phyloP scores from a whole-genome alignment of 2,113 vertebrate species.

The Phoenicopterus ruber region DNA sequence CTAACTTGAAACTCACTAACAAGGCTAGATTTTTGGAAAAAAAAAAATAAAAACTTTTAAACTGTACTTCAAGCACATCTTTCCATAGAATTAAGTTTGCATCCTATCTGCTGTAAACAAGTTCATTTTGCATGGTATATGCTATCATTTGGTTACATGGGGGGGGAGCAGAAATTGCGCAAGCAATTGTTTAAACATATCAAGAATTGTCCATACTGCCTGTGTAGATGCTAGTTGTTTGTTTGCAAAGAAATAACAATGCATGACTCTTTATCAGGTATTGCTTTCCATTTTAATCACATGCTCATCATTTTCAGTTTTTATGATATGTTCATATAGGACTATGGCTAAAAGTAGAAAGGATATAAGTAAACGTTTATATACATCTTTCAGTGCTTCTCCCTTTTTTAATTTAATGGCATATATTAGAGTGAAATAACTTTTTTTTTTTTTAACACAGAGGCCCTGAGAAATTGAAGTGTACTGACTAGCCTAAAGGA shows the following conservation, averaged over 20 bases:
- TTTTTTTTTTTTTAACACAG: neutral
- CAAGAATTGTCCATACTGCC: neutral
- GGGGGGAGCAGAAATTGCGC: neutral
- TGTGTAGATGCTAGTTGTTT: neutral
- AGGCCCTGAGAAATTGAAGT: constrained; percentile 6
- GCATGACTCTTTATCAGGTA: neutral
- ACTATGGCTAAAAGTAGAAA: neutral
- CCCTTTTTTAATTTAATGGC: neutral
- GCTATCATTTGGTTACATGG: neutral
- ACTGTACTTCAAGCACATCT: neutral
- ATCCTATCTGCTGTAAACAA: neutral
- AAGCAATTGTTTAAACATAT: neutral
- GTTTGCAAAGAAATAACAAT: neutral
- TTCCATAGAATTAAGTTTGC: neutral
- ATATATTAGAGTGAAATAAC: neutral
- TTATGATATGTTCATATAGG: neutral
- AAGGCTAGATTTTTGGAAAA: neutral
- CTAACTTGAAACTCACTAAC: neutral
- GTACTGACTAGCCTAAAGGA: neutral
- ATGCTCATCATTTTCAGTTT: neutral
- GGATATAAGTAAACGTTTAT: neutral
- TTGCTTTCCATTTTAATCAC: constrained; percentile 17
- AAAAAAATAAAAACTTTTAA: neutral
- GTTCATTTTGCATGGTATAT: neutral
- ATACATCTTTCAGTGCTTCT: neutral